These are phyloP conservation scores for Antedon mediterranea DNA, from an alignment of 53 echinoderm and acorn worm species.

Conservation along the genomic window DNA sequence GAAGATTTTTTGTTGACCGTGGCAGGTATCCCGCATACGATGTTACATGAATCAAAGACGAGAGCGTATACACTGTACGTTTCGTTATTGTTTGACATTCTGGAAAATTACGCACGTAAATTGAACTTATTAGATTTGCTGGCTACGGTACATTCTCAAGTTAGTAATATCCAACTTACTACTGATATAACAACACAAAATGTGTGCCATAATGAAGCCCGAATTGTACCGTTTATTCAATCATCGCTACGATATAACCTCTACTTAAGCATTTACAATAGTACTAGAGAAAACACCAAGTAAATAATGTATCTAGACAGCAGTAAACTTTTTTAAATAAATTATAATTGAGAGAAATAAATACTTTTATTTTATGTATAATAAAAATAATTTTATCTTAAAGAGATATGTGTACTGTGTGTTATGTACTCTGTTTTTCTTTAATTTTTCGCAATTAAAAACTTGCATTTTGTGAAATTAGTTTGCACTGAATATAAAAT, in stretches of 20 bases:
- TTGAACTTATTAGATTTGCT: constrained; percentile 69
- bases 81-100: constrained; percentile 40
- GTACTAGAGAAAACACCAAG: neutral
- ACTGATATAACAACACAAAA: constrained; percentile 4
- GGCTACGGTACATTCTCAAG: constrained; percentile 55
- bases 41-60: constrained; percentile 16
- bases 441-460: too few relatives aligned
- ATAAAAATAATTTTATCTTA: too few relatives aligned
- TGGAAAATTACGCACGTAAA: constrained; percentile 62
- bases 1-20: constrained; percentile 66
- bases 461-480: too few relatives aligned
- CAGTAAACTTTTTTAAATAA: too few relatives aligned
- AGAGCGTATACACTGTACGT: constrained; percentile 55
- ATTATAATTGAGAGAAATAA: too few relatives aligned
- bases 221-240: constrained; percentile 41
- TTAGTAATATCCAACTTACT: constrained; percentile 12
- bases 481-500: too few relatives aligned
- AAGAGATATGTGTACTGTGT: too few relatives aligned
- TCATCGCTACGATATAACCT: constrained; percentile 59
- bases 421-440: too few relatives aligned
- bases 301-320: too few relatives aligned
- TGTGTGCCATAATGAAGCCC: constrained; percentile 11
- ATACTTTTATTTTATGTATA: too few relatives aligned
- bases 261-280: constrained; percentile 40
- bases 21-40: constrained; percentile 45